Conservation (phyloP, 2,888 invertebrate species). For the Dryobotodes eremita region DNA sequence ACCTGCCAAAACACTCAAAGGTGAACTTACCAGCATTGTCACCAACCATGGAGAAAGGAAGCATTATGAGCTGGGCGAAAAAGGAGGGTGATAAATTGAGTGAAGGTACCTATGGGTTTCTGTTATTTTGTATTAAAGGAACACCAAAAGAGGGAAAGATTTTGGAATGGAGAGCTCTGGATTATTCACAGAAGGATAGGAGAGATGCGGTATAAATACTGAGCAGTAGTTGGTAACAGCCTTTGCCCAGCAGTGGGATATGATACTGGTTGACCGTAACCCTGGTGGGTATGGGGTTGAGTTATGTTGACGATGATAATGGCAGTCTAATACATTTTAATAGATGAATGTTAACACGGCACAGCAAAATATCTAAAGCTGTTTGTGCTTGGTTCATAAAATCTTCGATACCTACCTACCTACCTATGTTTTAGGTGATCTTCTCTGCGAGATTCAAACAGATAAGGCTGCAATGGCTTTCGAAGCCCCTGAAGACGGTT, state of each 20-base stretch:
- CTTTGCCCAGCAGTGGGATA: background rate
- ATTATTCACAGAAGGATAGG: background rate
- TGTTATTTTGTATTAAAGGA: background rate
- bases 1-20: constrained; percentile 93
- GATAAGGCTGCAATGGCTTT: constrained; percentile 99
- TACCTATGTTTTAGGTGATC: constrained; percentile 92
- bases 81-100: constrained; percentile 98
- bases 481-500: constrained; percentile 99
- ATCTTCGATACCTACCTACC: too few species aligned
- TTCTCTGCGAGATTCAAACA: constrained; percentile 99
- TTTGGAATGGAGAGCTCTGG: background rate
- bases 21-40: constrained; percentile 97
- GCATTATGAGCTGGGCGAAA: constrained; percentile 98
- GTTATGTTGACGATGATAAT: background rate
- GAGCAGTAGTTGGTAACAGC: background rate
- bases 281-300: background rate
- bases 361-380: too few species aligned
- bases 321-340: background rate
- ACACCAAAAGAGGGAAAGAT: background rate
- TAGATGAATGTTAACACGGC: background rate
- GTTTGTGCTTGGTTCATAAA: too few species aligned
- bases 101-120: constrained; percentile 92
- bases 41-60: constrained; percentile 99
- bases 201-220: background rate
- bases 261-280: background rate